These are phyloP conservation scores for Zootoca vivipara DNA, from an alignment of 2,113 vertebrate genomes.

Conservation along the genomic window DNA sequence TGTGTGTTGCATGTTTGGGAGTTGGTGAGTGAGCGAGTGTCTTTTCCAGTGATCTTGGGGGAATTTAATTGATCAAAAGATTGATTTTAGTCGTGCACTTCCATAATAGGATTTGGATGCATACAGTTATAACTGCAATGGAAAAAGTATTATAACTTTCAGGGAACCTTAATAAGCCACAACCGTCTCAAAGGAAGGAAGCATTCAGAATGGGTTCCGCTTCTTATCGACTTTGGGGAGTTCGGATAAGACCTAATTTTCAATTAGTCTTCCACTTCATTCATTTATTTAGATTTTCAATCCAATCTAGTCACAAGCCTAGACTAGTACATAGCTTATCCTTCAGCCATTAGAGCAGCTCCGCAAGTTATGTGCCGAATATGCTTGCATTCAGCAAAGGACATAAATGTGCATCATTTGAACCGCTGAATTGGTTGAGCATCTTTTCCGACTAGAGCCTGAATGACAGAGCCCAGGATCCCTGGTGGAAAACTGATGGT, in stretches of 20 bases:
- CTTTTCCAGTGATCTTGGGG: constrained; percentile 10
- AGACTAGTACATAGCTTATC: background rate
- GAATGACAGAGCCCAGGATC: too few species aligned
- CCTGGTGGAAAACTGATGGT: too few species aligned
- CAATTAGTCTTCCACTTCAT: constrained; percentile 25
- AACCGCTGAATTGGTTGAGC: too few species aligned
- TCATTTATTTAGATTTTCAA: constrained; percentile 22
- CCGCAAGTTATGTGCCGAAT: background rate
- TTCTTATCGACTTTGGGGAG: constrained; percentile 20
- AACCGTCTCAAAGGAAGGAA: background rate
- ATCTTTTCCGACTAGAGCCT: too few species aligned
- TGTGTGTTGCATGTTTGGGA: background rate
- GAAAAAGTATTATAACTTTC: constrained; percentile 25
- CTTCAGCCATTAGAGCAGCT: background rate
- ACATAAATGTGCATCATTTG: background rate
- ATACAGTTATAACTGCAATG: background rate
- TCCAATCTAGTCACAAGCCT: background rate
- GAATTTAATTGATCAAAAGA: constrained; percentile 24
- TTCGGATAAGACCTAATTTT: background rate
- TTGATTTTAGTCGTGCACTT: background rate
- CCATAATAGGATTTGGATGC: constrained; percentile 14
- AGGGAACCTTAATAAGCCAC: constrained; percentile 14
- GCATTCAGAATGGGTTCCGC: background rate
- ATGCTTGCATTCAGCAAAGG: background rate
- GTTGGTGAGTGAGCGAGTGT: background rate